Percentiles rank a stretch among this genome's conserved stretches.
Evolutionary conservation across 1,140 invertebrate species (phyloP).

Genomic region (Ips typographus): DNA sequence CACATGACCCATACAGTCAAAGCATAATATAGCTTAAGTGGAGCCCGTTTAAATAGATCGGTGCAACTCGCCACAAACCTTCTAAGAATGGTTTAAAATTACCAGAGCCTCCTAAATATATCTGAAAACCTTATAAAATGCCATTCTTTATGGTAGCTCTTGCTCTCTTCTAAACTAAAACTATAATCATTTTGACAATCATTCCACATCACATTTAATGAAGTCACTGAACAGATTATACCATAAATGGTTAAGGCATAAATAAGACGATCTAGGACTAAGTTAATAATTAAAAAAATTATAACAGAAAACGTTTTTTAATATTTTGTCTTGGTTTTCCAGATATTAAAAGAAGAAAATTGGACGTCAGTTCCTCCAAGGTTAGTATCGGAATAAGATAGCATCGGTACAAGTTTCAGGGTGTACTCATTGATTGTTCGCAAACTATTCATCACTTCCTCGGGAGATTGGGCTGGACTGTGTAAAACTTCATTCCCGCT

Average conservation of each 20-base stretch:
- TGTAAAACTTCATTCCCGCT: constrained; percentile 10
- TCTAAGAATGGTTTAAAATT: too few species aligned
- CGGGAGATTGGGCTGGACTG: constrained; percentile 52
- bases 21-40: too few species aligned
- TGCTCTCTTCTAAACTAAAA: too few species aligned
- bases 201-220: neutral
- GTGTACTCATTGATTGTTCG: constrained; percentile 19
- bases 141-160: too few species aligned
- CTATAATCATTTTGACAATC: too few species aligned
- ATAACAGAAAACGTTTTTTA: neutral
- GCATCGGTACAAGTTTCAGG: constrained; percentile 50
- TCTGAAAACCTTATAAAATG: too few species aligned
- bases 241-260: neutral
- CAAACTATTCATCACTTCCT: constrained; percentile 7
- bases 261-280: too few species aligned
- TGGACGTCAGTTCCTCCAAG: constrained; percentile 72
- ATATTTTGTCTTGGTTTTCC: constrained; percentile 18
- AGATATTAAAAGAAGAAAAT: constrained; percentile 80
- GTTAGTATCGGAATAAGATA: constrained; percentile 68
- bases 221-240: neutral
- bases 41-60: too few species aligned
- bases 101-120: too few species aligned
- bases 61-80: too few species aligned
- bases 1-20: too few species aligned
- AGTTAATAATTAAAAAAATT: too few species aligned